Evolutionary conservation across 2,113 vertebrate genomes (phyloP).

Genomic region (Sander vitreus): DNA sequence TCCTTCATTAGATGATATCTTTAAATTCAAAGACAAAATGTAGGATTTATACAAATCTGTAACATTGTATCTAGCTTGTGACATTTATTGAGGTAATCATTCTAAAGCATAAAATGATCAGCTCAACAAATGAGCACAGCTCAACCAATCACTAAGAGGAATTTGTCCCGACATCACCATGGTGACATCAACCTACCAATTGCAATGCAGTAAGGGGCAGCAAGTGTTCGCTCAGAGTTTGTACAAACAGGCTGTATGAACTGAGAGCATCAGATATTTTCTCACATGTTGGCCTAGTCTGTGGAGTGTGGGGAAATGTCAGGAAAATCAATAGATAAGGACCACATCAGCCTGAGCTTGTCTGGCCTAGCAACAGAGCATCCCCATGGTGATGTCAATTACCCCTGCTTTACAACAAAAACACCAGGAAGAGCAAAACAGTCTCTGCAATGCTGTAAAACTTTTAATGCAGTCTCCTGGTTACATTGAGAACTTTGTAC

Average conservation of each 20-base stretch:
- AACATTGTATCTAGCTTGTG: neutral
- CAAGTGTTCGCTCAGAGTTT: constrained; percentile 70
- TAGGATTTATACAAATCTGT: neutral
- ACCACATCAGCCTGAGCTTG: constrained; percentile 83
- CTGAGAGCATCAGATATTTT: constrained; percentile 84
- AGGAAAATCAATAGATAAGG: constrained; percentile 86
- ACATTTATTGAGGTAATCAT: neutral
- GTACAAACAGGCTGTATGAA: constrained; percentile 84
- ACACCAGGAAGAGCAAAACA: constrained; percentile 76
- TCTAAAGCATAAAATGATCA: neutral
- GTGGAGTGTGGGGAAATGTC: constrained; percentile 85
- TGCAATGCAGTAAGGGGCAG: constrained; percentile 74
- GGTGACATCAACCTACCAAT: constrained; percentile 71
- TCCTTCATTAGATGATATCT: neutral
- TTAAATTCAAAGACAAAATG: neutral
- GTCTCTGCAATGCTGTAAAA: constrained; percentile 80
- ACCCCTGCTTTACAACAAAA: constrained; percentile 82
- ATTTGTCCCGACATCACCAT: constrained; percentile 58
- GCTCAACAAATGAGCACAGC: constrained; percentile 12
- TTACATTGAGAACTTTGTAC: constrained; percentile 73
- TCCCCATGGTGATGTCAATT: constrained; percentile 85
- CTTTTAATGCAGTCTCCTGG: constrained; percentile 79
- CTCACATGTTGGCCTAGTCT: constrained; percentile 84
- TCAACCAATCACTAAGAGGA: constrained; percentile 19
- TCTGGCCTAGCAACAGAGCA: constrained; percentile 83